Evolutionary conservation across 1,140 invertebrate species (phyloP), one percentile per base, ranked within the genome.

Genomic region (Rhagoletis zephyria): DNA sequence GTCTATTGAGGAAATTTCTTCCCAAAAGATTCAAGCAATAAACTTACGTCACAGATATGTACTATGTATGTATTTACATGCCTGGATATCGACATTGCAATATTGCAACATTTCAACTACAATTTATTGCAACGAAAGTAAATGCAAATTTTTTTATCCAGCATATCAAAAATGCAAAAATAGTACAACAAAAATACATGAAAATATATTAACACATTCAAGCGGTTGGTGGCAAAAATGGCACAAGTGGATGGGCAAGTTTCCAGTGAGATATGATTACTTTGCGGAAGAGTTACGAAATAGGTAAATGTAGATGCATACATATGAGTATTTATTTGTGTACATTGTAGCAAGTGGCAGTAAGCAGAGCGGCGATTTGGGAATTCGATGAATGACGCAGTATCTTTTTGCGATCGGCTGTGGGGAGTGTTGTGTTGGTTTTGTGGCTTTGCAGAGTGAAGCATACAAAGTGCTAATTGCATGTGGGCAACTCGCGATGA

Each of bases 61-160:
- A 30, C 30, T 30, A 30, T 30, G 30, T 30, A 30, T 30, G 1
- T 30, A 30, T 30, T 30, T 19, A 7, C 48, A 9, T 42, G 10
- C 3, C 7, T 9, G 51, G n/a, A n/a, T 81, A 19, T 4, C 48
- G 51, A 5, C 48, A 81, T 6, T 42, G 14, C 51, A n/a, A 81
- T 19, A 56, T 30, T 56, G 45, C 74, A 6, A 81, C 74, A 56
- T 19, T 56, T 14, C n/a, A 81, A 70, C 61, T 59, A 61, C 77
- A 86, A 30, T 51, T 63, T 42, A 86, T 85, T 86, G 77, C 86
- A 81, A 88, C 89, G 63, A 87, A 63, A 30, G 2, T 40, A 63
- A 88, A 90, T 91, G 90, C 89, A 89, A 90, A 90, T 88, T 88
- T 87, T 74, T 89, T 89, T 88, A 87, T 89, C 67, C 89, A 90